Evolutionary conservation across 2,888 invertebrate species (phyloP).

Genomic region (Epirrita christyi): DNA sequence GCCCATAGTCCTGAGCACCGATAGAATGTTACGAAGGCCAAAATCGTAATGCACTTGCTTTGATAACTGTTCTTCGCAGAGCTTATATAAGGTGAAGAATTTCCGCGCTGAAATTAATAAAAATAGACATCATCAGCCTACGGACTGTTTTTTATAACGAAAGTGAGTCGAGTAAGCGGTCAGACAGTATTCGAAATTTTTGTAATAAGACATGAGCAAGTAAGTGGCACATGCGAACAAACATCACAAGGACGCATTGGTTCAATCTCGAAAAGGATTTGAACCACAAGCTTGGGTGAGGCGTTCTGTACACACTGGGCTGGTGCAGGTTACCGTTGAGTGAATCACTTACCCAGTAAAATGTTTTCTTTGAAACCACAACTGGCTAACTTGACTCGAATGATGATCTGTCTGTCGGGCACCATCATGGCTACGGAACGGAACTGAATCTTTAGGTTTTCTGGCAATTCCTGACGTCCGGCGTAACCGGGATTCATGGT

Average conservation of each 20-base stretch:
- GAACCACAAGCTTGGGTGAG: no score
- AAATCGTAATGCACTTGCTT: constrained; percentile 96
- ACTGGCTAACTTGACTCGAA: constrained; percentile 94
- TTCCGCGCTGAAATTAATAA: constrained; percentile 85
- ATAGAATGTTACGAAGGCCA: constrained; percentile 92
- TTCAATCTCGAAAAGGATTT: no score
- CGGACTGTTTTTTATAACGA: no score
- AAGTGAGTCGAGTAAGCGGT: no score
- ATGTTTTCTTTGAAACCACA: constrained; percentile 96
- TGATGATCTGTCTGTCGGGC: constrained; percentile 96
- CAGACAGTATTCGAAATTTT: no score
- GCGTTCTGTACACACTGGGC: no score
- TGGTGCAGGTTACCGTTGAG: no score
- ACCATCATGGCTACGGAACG: constrained; percentile 97
- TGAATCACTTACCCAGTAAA: constrained; percentile 72
- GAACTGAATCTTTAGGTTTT: constrained; percentile 95
- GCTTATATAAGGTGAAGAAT: constrained; percentile 93
- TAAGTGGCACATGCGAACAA: no score
- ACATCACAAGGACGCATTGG: no score
- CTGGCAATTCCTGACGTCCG: constrained; percentile 95
- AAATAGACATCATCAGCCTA: background rate
- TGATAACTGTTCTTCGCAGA: constrained; percentile 95
- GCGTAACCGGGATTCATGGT: constrained; percentile 98
- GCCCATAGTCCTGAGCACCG: constrained; percentile 91
- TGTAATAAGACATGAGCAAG: no score